Evolutionary conservation across 2,113 vertebrate genomes (phyloP).

Genomic region (Otis tarda): DNA sequence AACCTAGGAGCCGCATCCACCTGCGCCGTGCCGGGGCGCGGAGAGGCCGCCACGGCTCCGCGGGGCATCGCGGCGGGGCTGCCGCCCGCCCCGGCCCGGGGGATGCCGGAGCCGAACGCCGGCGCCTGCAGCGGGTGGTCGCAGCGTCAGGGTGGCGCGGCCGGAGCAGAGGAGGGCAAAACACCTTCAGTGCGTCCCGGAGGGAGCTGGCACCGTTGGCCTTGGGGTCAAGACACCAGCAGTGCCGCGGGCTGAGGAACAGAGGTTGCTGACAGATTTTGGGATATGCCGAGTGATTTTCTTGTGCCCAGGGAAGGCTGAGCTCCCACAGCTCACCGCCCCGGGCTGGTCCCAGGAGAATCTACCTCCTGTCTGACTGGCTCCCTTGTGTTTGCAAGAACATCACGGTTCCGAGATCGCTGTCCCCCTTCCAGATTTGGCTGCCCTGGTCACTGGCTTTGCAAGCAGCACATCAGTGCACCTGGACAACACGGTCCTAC

Average conservation of each 20-base stretch:
- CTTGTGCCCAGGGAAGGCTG: not conserved
- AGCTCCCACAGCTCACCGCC: not conserved
- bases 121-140: not conserved
- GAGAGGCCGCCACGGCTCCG: accelerated
- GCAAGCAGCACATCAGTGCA: not conserved
- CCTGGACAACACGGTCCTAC: not conserved
- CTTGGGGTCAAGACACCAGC: not conserved
- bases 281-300: accelerated
- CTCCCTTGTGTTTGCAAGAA: not conserved
- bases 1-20: not conserved
- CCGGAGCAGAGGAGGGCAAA: not conserved
- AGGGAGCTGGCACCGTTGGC: not conserved
- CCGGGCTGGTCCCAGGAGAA: not conserved
- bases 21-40: accelerated
- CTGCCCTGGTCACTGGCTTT: not conserved
- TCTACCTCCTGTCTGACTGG: not conserved
- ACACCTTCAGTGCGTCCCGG: accelerated
- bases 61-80: not conserved
- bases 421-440: accelerated
- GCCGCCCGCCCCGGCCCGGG: too few species aligned
- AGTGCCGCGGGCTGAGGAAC: accelerated
- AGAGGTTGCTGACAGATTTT: not conserved
- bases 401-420: not conserved
- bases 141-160: too few species aligned
- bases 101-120: not conserved